Conservation (phyloP, 2,113 vertebrate species). For the Bubo scandiacus region DNA sequence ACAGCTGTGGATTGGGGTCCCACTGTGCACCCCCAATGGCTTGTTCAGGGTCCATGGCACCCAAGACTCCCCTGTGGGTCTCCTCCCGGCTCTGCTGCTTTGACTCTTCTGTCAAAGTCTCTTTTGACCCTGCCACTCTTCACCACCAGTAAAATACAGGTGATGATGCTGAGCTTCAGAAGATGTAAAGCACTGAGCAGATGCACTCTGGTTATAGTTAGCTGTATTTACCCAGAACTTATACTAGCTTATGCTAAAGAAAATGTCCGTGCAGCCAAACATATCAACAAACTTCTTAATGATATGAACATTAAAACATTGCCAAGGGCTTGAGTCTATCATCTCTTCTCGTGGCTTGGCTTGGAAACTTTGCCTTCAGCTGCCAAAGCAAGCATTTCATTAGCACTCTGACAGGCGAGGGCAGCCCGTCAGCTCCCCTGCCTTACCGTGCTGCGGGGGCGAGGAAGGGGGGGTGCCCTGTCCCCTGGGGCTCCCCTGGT, state of each 20-base stretch:
- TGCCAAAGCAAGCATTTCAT: neutral
- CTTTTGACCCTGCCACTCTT: neutral
- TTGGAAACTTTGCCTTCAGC: neutral
- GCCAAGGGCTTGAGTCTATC: neutral
- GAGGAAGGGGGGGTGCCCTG: neutral
- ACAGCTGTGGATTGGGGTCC: neutral
- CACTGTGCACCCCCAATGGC: neutral
- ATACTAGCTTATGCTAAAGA: neutral
- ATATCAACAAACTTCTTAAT: neutral
- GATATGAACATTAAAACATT: neutral
- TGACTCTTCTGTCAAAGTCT: neutral
- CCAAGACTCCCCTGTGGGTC: neutral
- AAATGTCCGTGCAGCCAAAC: neutral
- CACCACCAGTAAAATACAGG: neutral
- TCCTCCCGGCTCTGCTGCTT: neutral
- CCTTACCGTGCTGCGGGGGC: neutral
- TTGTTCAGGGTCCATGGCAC: fast-evolving
- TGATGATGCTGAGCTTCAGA: neutral
- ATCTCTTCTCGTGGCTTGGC: neutral
- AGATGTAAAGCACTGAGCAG: neutral
- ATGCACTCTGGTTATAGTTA: neutral
- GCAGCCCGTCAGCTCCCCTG: neutral
- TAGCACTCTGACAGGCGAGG: neutral
- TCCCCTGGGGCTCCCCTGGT: neutral
- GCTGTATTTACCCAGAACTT: neutral